Conservation (phyloP, 2,888 invertebrate genomes). For the Apoda limacodes region DNA sequence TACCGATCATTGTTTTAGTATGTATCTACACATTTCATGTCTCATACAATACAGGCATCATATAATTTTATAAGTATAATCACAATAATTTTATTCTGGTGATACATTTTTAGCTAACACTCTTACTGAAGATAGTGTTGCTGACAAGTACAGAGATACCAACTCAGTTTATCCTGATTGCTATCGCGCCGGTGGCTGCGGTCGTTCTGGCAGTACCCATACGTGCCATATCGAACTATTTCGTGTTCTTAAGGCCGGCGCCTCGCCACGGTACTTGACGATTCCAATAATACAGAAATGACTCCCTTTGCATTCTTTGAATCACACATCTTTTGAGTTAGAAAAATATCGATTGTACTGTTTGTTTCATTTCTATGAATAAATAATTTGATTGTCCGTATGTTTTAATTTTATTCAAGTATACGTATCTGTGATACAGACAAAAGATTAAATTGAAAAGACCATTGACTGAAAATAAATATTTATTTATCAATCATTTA, state of each 20-base stretch:
- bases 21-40: not conserved
- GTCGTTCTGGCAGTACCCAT: conserved; percentile 34
- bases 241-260: conserved; percentile 26
- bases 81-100: too few species aligned
- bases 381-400: too few species aligned
- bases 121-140: conserved; percentile 29
- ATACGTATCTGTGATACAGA: too few species aligned
- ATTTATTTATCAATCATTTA: conserved; percentile 67
- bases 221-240: conserved; percentile 36
- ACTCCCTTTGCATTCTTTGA: too few species aligned
- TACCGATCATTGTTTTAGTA: conserved; percentile 31
- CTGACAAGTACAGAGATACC: conserved; percentile 34
- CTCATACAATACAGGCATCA: not conserved
- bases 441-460: too few species aligned
- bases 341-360: too few species aligned
- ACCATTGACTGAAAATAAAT: conserved; percentile 56
- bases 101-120: conserved; percentile 29
- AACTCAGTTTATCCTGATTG: conserved; percentile 22
- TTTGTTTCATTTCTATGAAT: too few species aligned
- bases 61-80: too few species aligned
- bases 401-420: too few species aligned
- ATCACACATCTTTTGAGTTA: too few species aligned
- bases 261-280: conserved; percentile 19
- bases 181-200: conserved; percentile 28
- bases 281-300: too few species aligned